Conservation (phyloP, 2,797 vertebrate species). For the Clarias fuscus region DNA sequence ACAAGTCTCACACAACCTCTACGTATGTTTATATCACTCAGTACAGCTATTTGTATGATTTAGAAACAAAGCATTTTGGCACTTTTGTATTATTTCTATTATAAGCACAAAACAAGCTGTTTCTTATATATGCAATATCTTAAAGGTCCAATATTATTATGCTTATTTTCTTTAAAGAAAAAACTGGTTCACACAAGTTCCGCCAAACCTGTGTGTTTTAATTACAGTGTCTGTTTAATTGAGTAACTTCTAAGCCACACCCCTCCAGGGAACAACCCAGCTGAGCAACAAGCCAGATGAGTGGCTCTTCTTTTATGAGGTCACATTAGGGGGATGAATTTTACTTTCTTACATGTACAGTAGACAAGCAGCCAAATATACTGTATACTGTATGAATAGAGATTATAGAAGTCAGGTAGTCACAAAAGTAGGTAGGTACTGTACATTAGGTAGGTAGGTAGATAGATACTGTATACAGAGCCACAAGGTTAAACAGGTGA, state of each 20-base stretch:
- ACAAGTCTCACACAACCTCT: background rate
- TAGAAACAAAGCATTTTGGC: background rate
- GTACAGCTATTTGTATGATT: background rate
- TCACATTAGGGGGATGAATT: no score
- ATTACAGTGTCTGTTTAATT: no score
- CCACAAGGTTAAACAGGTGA: background rate
- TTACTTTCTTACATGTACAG: no score
- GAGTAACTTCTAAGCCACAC: no score
- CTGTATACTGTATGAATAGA: background rate
- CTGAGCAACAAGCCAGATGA: no score
- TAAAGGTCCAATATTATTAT: no score
- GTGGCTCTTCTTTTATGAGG: no score
- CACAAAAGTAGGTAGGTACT: background rate
- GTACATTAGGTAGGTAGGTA: background rate
- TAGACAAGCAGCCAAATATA: no score
- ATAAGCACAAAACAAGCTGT: background rate
- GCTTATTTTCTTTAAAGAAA: no score
- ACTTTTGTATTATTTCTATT: background rate
- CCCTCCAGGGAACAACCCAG: no score
- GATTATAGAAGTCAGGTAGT: background rate
- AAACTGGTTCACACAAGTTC: no score
- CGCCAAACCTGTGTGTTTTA: no score
- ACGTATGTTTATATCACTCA: background rate
- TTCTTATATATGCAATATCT: background rate
- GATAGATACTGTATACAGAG: background rate